Percentiles rank a stretch among this genome's conserved stretches.
phyloP scores from a whole-genome alignment of 2,113 vertebrate species.

The Orientallactaga bullata region DNA sequence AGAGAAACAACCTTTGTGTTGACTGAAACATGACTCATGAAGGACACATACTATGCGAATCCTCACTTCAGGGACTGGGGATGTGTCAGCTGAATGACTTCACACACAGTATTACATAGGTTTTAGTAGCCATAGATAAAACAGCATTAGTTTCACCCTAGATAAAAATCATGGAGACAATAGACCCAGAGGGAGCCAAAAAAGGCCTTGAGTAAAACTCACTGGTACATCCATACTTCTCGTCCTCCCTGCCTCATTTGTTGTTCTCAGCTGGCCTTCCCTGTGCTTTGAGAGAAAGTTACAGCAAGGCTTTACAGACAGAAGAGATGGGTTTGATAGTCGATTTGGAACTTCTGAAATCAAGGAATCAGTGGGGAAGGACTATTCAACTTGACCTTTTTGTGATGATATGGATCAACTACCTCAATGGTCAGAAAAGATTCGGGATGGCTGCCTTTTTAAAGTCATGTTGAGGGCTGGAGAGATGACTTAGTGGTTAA shows the following conservation, averaged over 20 bases:
- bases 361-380: neutral
- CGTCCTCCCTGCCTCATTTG: neutral
- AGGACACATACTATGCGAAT: neutral
- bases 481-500: no score
- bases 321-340: neutral
- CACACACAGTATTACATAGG: neutral
- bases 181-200: neutral
- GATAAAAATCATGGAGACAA: neutral
- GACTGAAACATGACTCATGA: neutral
- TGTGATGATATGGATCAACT: neutral
- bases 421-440: neutral
- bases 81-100: neutral
- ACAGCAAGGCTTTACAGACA: neutral
- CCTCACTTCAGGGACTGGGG: neutral
- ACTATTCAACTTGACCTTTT: neutral
- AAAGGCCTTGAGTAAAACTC: neutral
- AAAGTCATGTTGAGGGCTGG: no score
- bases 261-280: neutral
- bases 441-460: neutral
- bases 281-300: neutral
- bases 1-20: neutral
- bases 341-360: neutral
- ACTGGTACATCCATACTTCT: neutral
- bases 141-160: neutral
- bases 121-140: neutral